phyloP scores from a whole-genome alignment of 2,113 vertebrate genomes.

The Mesocricetus auratus region DNA sequence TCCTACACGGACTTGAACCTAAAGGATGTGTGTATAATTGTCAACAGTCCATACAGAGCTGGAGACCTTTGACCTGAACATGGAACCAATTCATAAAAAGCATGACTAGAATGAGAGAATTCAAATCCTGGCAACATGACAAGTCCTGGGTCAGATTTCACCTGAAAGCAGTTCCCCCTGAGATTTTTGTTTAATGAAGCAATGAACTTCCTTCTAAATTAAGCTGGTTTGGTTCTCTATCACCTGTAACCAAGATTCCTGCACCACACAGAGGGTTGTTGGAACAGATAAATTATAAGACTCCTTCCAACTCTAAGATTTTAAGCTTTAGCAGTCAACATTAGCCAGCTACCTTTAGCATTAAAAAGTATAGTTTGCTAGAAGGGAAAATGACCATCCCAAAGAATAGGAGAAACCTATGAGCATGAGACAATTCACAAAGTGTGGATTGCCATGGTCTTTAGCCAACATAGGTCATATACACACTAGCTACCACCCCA shows the following conservation, averaged over 20 bases:
- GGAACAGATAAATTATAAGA: constrained; percentile 25
- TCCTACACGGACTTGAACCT: not conserved
- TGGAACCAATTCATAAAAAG: not conserved
- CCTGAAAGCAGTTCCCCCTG: not conserved
- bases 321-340: constrained; percentile 16
- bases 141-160: not conserved
- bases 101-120: not conserved
- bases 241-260: not conserved
- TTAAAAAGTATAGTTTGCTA: not conserved
- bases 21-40: not conserved
- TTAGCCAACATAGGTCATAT: not conserved
- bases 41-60: not conserved
- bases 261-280: not conserved
- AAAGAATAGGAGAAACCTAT: not conserved
- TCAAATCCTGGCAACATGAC: not conserved
- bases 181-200: not conserved
- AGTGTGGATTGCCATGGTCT: not conserved
- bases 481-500: not conserved
- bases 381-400: not conserved
- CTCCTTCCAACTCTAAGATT: not conserved
- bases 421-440: not conserved
- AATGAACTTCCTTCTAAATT: not conserved
- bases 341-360: not conserved
- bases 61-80: not conserved
- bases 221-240: not conserved